phyloP scores from a whole-genome alignment of 2,888 invertebrate genomes.

The Drosophila pullipes region DNA sequence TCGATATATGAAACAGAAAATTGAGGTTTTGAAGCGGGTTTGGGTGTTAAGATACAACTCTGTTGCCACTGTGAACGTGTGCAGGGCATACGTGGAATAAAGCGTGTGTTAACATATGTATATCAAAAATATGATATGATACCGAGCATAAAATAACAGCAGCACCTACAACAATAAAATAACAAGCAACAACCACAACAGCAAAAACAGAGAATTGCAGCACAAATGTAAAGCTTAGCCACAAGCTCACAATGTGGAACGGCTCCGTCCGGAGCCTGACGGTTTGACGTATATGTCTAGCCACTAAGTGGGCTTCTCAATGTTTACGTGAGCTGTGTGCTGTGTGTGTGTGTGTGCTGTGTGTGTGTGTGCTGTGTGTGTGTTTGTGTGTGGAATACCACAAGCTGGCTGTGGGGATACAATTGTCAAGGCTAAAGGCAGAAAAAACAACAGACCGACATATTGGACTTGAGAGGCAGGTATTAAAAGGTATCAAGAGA shows the following conservation, averaged over 20 bases:
- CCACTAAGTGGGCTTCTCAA: slow-evolving; percentile 61
- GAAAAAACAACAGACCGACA: slow-evolving; percentile 22
- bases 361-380: slow-evolving; percentile 1
- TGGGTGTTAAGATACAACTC: neutral
- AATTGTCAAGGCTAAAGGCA: slow-evolving; percentile 62
- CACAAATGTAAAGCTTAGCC: slow-evolving; percentile 63
- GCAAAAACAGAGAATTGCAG: slow-evolving; percentile 7
- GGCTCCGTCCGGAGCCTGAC: slow-evolving; percentile 34
- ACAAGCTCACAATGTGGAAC: slow-evolving; percentile 60
- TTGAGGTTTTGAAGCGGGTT: neutral
- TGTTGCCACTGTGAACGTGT: neutral
- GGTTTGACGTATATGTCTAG: slow-evolving; percentile 63
- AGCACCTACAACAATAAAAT: slow-evolving; percentile 31
- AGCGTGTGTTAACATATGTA: slow-evolving; percentile 14
- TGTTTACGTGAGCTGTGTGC: slow-evolving; percentile 18
- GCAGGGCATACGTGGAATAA: neutral
- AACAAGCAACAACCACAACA: slow-evolving; percentile 10
- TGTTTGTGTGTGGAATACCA: slow-evolving; percentile 14
- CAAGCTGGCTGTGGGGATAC: slow-evolving; percentile 44
- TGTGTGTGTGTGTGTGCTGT: slow-evolving; percentile 3
- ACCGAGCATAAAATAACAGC: slow-evolving; percentile 12
- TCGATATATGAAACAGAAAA: neutral
- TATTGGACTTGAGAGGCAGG: slow-evolving; percentile 38
- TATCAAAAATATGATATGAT: slow-evolving; percentile 52
- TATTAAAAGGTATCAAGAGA: slow-evolving; percentile 51